phyloP scores from a whole-genome alignment of 2,888 invertebrate genomes.

The Acanthosepion esculentum region DNA sequence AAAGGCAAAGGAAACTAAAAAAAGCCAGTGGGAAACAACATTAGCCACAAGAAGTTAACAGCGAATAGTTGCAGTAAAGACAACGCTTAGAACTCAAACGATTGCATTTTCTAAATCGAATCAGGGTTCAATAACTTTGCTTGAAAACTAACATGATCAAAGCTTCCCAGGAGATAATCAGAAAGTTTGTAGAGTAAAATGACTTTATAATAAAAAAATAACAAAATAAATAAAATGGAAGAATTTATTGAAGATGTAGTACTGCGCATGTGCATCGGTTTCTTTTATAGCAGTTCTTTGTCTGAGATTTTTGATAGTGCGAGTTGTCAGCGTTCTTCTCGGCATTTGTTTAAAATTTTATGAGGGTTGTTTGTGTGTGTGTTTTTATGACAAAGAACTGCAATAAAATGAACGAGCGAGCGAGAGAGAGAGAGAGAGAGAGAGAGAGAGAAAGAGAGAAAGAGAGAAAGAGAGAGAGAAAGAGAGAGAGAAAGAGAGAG shows the following conservation, averaged over 20 bases:
- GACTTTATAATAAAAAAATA: not conserved
- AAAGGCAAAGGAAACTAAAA: not conserved
- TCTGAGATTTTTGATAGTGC: not conserved
- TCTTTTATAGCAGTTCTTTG: not conserved
- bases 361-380: too few relatives aligned
- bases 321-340: too few relatives aligned
- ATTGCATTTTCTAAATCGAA: not conserved
- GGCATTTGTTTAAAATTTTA: too few relatives aligned
- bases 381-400: too few relatives aligned
- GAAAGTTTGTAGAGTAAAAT: not conserved
- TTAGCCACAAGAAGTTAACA: not conserved
- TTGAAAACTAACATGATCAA: not conserved
- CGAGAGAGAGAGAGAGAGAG: too few relatives aligned
- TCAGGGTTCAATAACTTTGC: not conserved
- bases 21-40: too few relatives aligned
- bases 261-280: not conserved
- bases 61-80: not conserved
- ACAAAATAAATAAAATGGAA: not conserved
- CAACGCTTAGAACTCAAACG: not conserved
- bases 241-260: not conserved
- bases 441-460: too few relatives aligned
- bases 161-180: not conserved
- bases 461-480: too few relatives aligned
- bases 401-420: too few relatives aligned
- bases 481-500: too few relatives aligned